Conservation (phyloP, 2,113 vertebrate genomes). For the Sprattus sprattus region DNA sequence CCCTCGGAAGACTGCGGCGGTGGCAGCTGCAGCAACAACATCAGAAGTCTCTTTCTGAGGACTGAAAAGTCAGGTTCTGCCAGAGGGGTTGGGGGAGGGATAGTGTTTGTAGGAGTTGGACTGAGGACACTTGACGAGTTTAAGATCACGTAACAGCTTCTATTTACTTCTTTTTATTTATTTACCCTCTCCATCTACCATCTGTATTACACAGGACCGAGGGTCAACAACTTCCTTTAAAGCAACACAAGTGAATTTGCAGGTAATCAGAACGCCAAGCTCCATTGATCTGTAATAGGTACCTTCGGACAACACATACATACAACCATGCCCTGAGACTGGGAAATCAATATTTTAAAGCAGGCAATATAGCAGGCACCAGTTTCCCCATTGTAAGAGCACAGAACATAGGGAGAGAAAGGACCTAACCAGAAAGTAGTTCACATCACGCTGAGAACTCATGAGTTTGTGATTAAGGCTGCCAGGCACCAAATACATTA, state of each 20-base stretch:
- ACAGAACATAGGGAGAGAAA: background rate
- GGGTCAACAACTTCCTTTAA: background rate
- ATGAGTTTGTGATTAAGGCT: background rate
- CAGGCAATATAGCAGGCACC: background rate
- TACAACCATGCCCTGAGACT: background rate
- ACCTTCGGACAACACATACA: background rate
- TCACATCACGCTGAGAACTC: background rate
- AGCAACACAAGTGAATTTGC: background rate
- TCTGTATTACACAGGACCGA: background rate
- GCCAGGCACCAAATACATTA: background rate
- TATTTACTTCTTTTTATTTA: background rate
- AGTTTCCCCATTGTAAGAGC: background rate
- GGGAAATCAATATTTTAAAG: background rate
- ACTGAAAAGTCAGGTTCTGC: background rate
- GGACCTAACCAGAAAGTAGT: background rate
- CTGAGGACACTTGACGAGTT: background rate
- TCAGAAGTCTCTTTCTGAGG: background rate
- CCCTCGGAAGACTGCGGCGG: constrained; percentile 22
- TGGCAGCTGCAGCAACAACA: background rate
- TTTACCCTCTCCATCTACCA: background rate
- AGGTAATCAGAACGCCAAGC: constrained; percentile 8
- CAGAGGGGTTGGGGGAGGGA: background rate
- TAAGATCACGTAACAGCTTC: background rate
- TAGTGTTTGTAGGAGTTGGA: background rate
- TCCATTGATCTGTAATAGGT: background rate